Conservation (phyloP, 2,797 vertebrate species). For the Staurois parvus region DNA sequence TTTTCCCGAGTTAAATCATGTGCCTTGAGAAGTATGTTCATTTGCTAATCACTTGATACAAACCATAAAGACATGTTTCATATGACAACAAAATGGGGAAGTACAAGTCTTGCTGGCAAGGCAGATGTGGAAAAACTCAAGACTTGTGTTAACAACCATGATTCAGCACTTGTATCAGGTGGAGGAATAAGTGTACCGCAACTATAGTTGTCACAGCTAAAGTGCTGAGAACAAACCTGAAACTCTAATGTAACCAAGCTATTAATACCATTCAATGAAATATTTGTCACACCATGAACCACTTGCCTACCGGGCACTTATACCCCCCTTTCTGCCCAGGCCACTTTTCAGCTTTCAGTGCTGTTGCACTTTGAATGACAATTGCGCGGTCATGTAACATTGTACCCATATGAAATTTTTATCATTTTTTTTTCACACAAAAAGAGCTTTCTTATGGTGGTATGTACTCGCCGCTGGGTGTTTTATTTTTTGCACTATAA, state of each 20-base stretch:
- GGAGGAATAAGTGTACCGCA: not conserved
- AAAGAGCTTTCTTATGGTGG: no score
- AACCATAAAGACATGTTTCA: constrained; percentile 42
- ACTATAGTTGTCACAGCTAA: not conserved
- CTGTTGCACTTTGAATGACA: no score
- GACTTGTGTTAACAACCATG: constrained; percentile 27
- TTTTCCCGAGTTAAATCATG: not conserved
- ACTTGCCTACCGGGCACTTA: no score
- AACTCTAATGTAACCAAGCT: not conserved
- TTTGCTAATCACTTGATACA: constrained; percentile 49
- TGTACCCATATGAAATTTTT: no score
- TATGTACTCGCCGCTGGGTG: no score
- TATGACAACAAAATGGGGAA: constrained; percentile 53
- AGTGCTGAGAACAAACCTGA: not conserved
- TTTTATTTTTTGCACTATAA: no score
- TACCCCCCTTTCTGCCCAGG: no score
- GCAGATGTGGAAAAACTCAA: not conserved
- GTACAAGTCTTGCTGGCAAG: not conserved
- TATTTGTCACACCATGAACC: not conserved
- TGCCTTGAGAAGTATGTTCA: constrained; percentile 17
- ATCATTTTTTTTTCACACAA: no score
- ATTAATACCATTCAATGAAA: not conserved
- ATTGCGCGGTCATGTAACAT: no score
- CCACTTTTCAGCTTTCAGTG: no score
- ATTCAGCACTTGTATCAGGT: constrained; percentile 51